phyloP scores from a whole-genome alignment of 2,113 vertebrate genomes.

The Gorsachius goisagi region DNA sequence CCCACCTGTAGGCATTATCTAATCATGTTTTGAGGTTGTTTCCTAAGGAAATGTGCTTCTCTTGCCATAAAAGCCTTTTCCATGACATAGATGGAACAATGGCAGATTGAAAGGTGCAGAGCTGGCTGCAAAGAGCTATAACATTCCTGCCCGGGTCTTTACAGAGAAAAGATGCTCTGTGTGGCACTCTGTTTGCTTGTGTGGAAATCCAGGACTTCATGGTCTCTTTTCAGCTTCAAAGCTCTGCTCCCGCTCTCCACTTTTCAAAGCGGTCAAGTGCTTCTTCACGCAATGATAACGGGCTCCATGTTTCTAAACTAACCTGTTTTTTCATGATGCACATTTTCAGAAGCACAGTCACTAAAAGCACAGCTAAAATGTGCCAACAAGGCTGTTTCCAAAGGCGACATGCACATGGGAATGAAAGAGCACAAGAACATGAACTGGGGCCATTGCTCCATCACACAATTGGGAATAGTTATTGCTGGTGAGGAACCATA shows the following conservation, averaged over 20 bases:
- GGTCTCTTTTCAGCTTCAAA: background rate
- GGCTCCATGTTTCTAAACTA: background rate
- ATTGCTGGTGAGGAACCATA: accelerated
- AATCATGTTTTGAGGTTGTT: background rate
- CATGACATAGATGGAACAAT: background rate
- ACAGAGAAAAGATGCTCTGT: background rate
- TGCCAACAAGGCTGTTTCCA: background rate
- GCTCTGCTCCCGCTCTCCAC: background rate
- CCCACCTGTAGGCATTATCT: background rate
- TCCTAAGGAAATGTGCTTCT: background rate
- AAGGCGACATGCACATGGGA: background rate
- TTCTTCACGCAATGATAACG: background rate
- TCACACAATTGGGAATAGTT: background rate
- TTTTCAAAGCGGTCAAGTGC: background rate
- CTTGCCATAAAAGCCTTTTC: background rate
- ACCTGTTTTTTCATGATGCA: background rate
- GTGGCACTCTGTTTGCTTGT: background rate
- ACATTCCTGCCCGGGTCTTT: background rate
- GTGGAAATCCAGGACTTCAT: background rate
- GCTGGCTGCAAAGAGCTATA: background rate
- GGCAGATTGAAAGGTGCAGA: background rate
- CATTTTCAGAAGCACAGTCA: background rate
- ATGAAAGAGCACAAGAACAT: background rate
- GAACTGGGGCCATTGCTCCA: too few relatives aligned
- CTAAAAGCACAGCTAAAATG: background rate